Evolutionary conservation across 2,113 vertebrate species (phyloP).

Genomic region (Microcebus jonahi): DNA sequence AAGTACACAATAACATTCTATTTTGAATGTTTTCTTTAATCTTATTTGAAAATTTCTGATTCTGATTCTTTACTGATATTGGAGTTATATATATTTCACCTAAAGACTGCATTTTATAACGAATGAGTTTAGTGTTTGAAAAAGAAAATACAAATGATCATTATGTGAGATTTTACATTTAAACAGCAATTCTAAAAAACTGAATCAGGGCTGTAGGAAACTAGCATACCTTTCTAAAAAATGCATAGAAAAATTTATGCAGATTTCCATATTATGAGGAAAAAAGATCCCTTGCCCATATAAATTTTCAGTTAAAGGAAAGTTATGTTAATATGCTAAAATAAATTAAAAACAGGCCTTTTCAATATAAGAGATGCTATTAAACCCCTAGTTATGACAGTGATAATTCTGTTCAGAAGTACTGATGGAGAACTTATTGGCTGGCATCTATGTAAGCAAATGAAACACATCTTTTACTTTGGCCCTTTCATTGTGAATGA

Average conservation of each 20-base stretch:
- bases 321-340: slow-evolving; percentile 38
- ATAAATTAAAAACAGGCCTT: slow-evolving; percentile 21
- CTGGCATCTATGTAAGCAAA: not conserved
- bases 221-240: slow-evolving; percentile 40
- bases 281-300: not conserved
- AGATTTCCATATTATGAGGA: not conserved
- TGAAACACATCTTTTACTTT: not conserved
- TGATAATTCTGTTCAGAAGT: not conserved
- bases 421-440: not conserved
- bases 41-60: slow-evolving; percentile 9
- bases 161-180: slow-evolving; percentile 33
- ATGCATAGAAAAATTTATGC: not conserved
- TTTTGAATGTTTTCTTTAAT: slow-evolving; percentile 20
- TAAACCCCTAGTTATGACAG: not conserved
- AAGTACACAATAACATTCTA: not conserved
- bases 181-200: not conserved
- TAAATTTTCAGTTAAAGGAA: slow-evolving; percentile 20
- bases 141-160: slow-evolving; percentile 26
- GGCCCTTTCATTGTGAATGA: not conserved
- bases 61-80: not conserved
- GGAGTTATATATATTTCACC: not conserved
- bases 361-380: not conserved
- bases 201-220: not conserved
- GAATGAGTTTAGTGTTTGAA: not conserved
- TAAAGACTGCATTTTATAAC: slow-evolving; percentile 30